Evolutionary conservation across 35 echinoderm and acorn worm genomes (phyloP).

Genomic region (Lytechinus pictus): DNA sequence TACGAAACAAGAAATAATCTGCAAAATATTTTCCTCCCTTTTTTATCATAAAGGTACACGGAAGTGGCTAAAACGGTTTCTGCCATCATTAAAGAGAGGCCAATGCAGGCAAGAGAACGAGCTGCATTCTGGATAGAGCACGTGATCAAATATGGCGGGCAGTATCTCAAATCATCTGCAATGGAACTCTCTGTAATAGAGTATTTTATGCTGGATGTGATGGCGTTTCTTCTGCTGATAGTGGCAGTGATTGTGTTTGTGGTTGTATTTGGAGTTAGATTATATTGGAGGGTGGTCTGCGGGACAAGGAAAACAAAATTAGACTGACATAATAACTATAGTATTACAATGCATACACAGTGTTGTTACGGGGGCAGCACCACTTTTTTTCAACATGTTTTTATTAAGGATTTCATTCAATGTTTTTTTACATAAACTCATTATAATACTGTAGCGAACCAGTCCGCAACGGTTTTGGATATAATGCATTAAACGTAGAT

Average conservation of each 20-base stretch:
- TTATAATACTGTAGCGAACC: too few species aligned
- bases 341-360: too few species aligned
- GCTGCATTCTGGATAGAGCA: slow-evolving; percentile 72
- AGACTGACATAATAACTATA: not conserved
- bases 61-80: slow-evolving; percentile 48
- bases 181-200: slow-evolving; percentile 22
- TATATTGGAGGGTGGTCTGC: not conserved
- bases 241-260: not conserved
- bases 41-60: slow-evolving; percentile 49
- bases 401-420: too few species aligned
- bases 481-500: too few species aligned
- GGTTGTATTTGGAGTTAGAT: not conserved
- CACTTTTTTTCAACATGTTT: too few species aligned
- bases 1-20: too few species aligned
- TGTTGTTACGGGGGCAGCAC: too few species aligned
- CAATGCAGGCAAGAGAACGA: slow-evolving; percentile 44
- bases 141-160: slow-evolving; percentile 70
- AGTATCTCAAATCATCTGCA: slow-evolving; percentile 26
- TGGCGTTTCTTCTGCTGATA: not conserved
- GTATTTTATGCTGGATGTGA: not conserved
- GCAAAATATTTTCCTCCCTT: too few species aligned
- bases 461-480: too few species aligned
- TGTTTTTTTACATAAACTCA: too few species aligned
- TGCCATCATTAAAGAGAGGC: slow-evolving; percentile 54
- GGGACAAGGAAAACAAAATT: not conserved